phyloP scores from a whole-genome alignment of 1,140 invertebrate genomes.

The Apis dorsata region DNA sequence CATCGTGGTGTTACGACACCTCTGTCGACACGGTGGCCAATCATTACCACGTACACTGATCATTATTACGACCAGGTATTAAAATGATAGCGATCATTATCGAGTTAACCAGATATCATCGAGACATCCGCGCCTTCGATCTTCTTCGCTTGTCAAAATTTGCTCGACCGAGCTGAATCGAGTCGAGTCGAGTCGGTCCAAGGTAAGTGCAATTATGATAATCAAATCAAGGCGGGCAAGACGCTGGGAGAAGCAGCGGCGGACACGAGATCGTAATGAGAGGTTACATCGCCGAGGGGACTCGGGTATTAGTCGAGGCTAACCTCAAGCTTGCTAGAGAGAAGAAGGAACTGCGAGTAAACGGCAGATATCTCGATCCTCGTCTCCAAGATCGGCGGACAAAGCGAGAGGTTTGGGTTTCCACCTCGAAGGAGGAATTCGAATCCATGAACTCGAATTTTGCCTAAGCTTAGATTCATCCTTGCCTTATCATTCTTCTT shows the following conservation, averaged over 20 bases:
- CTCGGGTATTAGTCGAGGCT: constrained; percentile 73
- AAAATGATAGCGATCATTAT: constrained; percentile 47
- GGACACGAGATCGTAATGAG: constrained; percentile 71
- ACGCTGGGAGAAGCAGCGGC: constrained; percentile 58
- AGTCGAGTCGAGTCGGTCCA: constrained; percentile 37
- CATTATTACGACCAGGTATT: constrained; percentile 28
- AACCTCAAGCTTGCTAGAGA: constrained; percentile 69
- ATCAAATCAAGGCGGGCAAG: constrained; percentile 75
- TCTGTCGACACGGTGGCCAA: constrained; percentile 30
- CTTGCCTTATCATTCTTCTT: background rate
- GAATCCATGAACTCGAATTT: background rate
- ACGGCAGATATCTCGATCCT: constrained; percentile 38
- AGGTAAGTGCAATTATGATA: constrained; percentile 76
- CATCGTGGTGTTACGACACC: background rate
- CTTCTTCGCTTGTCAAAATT: constrained; percentile 57
- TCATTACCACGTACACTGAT: constrained; percentile 18
- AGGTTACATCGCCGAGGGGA: constrained; percentile 69
- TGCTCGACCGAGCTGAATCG: constrained; percentile 47
- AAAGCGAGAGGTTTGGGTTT: background rate
- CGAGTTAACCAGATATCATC: constrained; percentile 3
- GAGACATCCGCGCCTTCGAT: background rate
- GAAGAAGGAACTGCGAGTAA: constrained; percentile 32
- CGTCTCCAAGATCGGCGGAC: background rate
- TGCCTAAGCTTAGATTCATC: background rate
- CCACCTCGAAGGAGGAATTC: constrained; percentile 12